Base-by-base conservation (phyloP, 2,888 invertebrate genomes). In the Cerastoderma edule region DNA sequence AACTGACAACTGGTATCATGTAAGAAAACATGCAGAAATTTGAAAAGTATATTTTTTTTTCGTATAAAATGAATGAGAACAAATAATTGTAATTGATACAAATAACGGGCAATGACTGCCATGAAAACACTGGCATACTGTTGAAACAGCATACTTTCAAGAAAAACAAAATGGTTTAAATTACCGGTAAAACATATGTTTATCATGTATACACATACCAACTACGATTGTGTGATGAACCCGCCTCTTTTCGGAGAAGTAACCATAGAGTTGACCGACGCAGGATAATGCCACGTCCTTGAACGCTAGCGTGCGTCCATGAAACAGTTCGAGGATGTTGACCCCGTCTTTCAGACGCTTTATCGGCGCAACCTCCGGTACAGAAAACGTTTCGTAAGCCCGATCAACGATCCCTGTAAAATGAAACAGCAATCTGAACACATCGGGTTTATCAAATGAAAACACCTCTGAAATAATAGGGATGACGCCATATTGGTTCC, bases 251-350 rank as follows among this genome's bases (percentile, higher is more conserved):
- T 85, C 78, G 32, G 93, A 88, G 82, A 92, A 93, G 78, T 93
- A 91, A 54, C 92, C 84, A 70, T 93, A 83, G 22, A 93, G 86
- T 75, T 91, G 90, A 10, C 92, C 93, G 2, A 93, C 89, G 73
- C 92, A 89, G 10, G 89, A 89, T 77, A 94, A 76, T 6, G 93
- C 92, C 35, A 93, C 86, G 76, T 94, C 94, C 83, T 94, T 94
- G 87, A 94, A 94, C 5, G 93, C 93, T 84, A 92, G 88, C 0
- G 94, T 94, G 50, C 86, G 88, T 6, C 94, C 94, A 83, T 94
- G 93, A 81, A 91, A 94, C 54, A 94, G 83, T 81, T 94, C 94
- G 44, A 93, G 88, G 10, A 94, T 87, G 53, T 86, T 91, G n/a
- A 93, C 82, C 1, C 87, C 90, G 54, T 89, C 85, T 16, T 83